A percentile compares a stretch with the other conserved stretches of the same genome.
These are phyloP conservation scores for Chiloscyllium punctatum DNA, from an alignment of 2,797 vertebrate species.

Conservation along the genomic window DNA sequence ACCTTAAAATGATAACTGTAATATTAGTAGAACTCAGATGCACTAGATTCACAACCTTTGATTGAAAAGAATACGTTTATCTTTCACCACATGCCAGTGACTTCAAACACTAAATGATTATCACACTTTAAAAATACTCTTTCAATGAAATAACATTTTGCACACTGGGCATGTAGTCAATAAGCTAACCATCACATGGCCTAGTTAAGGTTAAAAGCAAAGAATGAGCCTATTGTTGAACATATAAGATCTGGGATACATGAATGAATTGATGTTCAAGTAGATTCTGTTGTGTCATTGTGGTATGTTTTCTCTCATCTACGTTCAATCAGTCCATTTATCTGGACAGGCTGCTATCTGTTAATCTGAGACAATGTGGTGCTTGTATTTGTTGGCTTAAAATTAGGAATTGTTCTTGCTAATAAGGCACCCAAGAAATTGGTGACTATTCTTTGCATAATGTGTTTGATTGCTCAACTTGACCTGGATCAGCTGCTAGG, in stretches of 20 bases:
- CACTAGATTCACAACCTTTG: neutral
- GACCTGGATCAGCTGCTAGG: neutral
- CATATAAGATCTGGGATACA: constrained; percentile 1
- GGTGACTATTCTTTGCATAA: neutral
- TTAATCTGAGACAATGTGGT: neutral
- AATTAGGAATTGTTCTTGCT: constrained; percentile 5
- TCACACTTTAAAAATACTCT: constrained; percentile 27
- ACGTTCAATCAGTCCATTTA: neutral
- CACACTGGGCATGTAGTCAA: neutral
- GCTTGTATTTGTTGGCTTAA: neutral
- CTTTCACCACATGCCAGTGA: neutral
- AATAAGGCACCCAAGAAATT: constrained; percentile 11
- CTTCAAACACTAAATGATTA: neutral
- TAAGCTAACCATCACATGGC: constrained; percentile 16
- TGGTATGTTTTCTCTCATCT: neutral
- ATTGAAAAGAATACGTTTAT: neutral
- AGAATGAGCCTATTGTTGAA: constrained; percentile 2
- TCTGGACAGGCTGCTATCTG: neutral
- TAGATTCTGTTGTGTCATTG: constrained; percentile 25
- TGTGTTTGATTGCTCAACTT: neutral
- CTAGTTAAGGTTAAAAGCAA: neutral
- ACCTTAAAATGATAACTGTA: neutral
- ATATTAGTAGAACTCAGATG: neutral
- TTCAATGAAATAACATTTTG: constrained; percentile 8
- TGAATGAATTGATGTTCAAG: neutral